These are phyloP conservation scores for Scolopax mira DNA, from an alignment of 2,113 vertebrate species.

Conservation along the genomic window DNA sequence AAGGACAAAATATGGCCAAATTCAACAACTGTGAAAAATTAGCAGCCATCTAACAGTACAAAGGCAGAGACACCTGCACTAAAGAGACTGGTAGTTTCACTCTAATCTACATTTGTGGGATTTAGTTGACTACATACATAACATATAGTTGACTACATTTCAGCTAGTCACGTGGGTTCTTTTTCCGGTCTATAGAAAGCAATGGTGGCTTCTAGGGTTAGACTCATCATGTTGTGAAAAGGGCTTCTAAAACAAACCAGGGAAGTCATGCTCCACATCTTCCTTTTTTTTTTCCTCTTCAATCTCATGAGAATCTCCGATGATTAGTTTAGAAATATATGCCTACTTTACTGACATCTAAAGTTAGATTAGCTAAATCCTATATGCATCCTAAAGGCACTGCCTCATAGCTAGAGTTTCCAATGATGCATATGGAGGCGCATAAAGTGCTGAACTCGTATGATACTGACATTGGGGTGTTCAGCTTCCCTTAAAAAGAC, in stretches of 20 bases:
- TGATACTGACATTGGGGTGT: neutral
- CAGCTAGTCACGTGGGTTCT: neutral
- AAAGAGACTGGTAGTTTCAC: neutral
- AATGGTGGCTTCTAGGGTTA: neutral
- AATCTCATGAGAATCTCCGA: neutral
- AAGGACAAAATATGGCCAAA: neutral
- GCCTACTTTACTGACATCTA: neutral
- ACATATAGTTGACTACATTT: neutral
- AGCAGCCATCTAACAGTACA: neutral
- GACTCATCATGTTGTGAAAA: neutral
- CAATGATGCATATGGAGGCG: neutral
- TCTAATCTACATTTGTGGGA: neutral
- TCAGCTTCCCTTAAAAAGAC: neutral
- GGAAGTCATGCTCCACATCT: neutral
- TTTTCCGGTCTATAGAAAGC: neutral
- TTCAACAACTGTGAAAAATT: neutral
- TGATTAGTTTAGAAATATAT: neutral
- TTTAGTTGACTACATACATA: neutral
- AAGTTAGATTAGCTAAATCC: neutral
- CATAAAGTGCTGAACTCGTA: neutral
- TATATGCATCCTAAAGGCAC: neutral
- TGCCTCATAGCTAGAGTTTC: neutral
- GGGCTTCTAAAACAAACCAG: neutral
- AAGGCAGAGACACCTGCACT: neutral
- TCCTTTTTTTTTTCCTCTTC: neutral